Percentiles rank a stretch among this genome's conserved stretches.
Evolutionary conservation across 2,888 invertebrate genomes (phyloP).

Genomic region (Laothoe populi): DNA sequence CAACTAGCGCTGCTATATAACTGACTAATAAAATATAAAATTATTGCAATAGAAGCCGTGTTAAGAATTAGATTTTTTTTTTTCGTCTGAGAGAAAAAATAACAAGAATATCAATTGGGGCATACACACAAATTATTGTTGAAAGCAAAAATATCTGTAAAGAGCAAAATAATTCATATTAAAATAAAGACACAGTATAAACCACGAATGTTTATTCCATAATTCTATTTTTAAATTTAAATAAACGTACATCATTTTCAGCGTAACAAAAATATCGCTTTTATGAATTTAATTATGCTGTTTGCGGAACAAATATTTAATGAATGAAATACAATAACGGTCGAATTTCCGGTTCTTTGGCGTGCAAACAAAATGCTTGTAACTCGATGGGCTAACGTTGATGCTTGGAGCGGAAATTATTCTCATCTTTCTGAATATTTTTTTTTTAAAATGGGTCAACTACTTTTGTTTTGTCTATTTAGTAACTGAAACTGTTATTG

Average conservation of each 20-base stretch:
- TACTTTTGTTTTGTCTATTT: background rate
- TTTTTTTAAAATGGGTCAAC: background rate
- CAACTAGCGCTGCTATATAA: no score
- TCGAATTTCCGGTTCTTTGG: slow-evolving; percentile 21
- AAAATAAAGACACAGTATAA: no score
- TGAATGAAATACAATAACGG: slow-evolving; percentile 16
- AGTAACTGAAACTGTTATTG: background rate
- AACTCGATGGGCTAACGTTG: slow-evolving; percentile 6
- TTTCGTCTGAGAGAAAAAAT: no score
- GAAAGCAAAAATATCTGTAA: no score
- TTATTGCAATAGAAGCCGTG: no score
- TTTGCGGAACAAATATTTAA: slow-evolving; percentile 10
- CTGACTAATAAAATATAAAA: no score
- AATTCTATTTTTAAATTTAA: no score
- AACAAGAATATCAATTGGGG: no score
- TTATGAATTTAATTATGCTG: slow-evolving; percentile 8
- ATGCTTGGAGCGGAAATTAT: slow-evolving; percentile 16
- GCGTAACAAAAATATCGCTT: background rate
- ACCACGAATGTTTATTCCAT: no score
- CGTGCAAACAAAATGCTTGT: slow-evolving; percentile 9
- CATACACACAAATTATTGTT: no score
- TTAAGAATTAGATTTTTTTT: no score
- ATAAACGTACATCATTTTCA: no score
- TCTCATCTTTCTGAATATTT: slow-evolving; percentile 9
- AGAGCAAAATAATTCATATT: background rate